Evolutionary conservation across 2,797 vertebrate species (phyloP).

Genomic region (Sphenopsis melanotis): DNA sequence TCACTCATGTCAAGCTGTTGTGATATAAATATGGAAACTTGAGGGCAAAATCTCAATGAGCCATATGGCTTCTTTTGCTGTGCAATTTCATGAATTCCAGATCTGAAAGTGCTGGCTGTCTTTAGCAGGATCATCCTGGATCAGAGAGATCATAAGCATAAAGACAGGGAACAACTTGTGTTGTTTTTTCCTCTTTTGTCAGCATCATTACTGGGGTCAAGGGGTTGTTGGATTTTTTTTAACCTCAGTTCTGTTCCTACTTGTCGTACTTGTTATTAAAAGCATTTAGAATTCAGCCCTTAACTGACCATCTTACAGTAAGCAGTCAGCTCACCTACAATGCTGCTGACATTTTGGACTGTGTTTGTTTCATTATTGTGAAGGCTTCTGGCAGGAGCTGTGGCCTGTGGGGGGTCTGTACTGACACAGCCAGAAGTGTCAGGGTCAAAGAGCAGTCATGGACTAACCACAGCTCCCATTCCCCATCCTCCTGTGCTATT

Average conservation of each 20-base stretch:
- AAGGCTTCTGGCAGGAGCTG: neutral
- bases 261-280: neutral
- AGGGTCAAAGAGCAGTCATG: neutral
- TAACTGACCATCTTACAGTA: neutral
- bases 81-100: neutral
- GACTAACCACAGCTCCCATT: neutral
- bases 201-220: neutral
- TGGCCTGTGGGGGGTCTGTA: fast-evolving
- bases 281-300: neutral
- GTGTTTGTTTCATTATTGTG: neutral
- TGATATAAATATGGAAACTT: constrained; percentile 21
- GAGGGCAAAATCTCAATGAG: neutral
- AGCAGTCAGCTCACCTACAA: neutral
- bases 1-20: neutral
- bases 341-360: neutral
- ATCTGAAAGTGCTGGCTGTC: neutral
- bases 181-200: neutral
- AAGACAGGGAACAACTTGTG: neutral
- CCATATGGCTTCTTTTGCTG: constrained; percentile 13
- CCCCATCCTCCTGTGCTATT: neutral
- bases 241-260: neutral
- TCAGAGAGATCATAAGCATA: neutral
- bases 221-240: neutral
- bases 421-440: neutral
- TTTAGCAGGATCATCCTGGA: neutral